Base-by-base conservation (phyloP, 2,113 vertebrate genomes). In the Melanostigma gelatinosum region DNA sequence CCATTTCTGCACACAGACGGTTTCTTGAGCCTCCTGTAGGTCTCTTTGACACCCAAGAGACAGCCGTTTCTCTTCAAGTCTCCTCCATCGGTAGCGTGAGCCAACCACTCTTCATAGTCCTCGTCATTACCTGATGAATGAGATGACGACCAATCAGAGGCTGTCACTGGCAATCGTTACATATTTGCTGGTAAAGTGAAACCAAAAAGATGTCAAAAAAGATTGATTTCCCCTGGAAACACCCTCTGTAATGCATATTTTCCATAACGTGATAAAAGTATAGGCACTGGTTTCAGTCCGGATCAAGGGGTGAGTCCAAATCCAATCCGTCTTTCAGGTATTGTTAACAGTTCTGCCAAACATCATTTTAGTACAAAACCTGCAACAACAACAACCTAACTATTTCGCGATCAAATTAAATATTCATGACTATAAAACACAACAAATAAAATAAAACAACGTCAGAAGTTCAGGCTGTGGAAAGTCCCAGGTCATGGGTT, bases 51-150 rank as follows among this genome's bases (percentile, higher is more conserved):
- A 32, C 95, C 93, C 72, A 95, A 75, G 65, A 95, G 86, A 61
- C 93, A 94, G 55, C 94, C 95, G 1, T 92, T 91, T 75, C 85
- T 95, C 52, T 90, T 85, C 0, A 64, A 61, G 52, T 76, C 74
- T 40, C 24, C 61, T 38, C 61, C 85, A 0, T 70, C 61, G 58
- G 79, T 75, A 7, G 94, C 91, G 77, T 95, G 95, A 72, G 96
- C 95, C 87, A 96, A 75, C 95, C 96, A 96, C 78, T 92, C 85
- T 6, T 94, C 92, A 85, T 96, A 97, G 91, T 96, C 93, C 63
- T 74, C 58, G 7, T 94, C 85, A 1, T 71, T 82, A 93, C 93
- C 90, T 93, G 85, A 13, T 8, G 1, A 65, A 80, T 29, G 0
- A 52, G 7, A 65, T 22, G 4, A 58, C 1, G 11, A 85, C 0